Base-by-base conservation (phyloP, 2,888 invertebrate genomes). In the Harpalus rufipes region DNA sequence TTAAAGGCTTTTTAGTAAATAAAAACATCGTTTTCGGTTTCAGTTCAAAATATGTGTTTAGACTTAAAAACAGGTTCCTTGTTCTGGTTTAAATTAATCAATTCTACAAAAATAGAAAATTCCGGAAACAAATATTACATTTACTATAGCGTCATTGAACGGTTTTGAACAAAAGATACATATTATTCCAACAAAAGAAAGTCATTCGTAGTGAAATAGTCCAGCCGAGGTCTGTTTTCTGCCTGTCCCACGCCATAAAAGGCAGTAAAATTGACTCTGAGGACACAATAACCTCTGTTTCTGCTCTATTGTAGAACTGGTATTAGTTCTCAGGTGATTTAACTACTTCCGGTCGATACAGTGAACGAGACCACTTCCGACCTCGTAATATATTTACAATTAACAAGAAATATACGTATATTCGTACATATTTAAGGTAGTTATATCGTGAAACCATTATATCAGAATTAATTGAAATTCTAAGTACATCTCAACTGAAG, bases 191-290 rank as follows among this genome's bases (percentile, higher is more conserved):
- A 44, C 72, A 74, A 74, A 72, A 74, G 72, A 74, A 74, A 74
- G 39, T 68, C 63, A 63, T 63, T 63, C 63, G 10, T 12, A 63
- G 63, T 63, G 25, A 63, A 63, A 21, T 63, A 63, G 63, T 63
- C 63, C 25, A 63, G 68, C 6, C 63, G 63, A 63, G 63, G 63
- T 59, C 63, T 63, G 44, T 74, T 18, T 14, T 32, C n/a, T 39
- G 68, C 18, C 72, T 74, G 72, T 74, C 72, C 44, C 72, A 74
- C 72, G 72, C 72, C 72, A 74, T 74, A 74, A 74, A 74, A 21
- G 72, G 72, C 41, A 18, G 44, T 44, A 74, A 74, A 74, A 44
- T 74, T 74, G 8, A n/a, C 25, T 63, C 21, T 63, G 63, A 63
- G 25, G 63, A 63, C 72, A 74, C 72, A 74, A 74, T 74, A 74